phyloP scores from a whole-genome alignment of 2,888 invertebrate genomes.

The Daptonema setosum region DNA sequence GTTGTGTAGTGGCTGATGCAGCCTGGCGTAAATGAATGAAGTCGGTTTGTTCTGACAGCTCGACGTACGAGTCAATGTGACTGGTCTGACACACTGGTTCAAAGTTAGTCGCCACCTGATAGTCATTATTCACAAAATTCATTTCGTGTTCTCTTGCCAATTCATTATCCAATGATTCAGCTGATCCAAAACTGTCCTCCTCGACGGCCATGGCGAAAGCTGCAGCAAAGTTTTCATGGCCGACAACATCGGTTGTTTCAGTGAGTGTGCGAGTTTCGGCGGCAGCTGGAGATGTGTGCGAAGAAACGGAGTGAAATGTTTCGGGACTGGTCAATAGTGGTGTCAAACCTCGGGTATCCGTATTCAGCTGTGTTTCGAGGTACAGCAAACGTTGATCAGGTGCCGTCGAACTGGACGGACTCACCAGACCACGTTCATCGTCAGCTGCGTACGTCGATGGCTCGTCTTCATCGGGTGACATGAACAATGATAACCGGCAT shows the following conservation, averaged over 20 bases:
- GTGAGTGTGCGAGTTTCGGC: neutral
- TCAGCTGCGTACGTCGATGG: neutral
- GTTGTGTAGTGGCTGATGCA: too few relatives aligned
- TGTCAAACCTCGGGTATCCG: neutral
- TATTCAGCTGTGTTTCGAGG: neutral
- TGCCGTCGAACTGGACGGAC: neutral
- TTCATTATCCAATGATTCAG: neutral
- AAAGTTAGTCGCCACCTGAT: too few relatives aligned
- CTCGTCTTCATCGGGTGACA: neutral
- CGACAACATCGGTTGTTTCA: neutral
- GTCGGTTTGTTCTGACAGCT: too few relatives aligned
- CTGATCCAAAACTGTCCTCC: neutral
- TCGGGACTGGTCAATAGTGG: neutral
- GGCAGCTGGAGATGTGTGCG: too few relatives aligned
- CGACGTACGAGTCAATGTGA: too few relatives aligned
- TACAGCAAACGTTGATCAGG: neutral
- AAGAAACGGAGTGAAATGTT: too few relatives aligned
- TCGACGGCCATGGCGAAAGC: neutral
- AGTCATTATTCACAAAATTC: too few relatives aligned
- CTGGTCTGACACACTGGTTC: too few relatives aligned
- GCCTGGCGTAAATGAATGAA: too few relatives aligned
- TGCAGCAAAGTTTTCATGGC: neutral
- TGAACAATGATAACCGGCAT: neutral
- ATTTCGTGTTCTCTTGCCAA: too few relatives aligned
- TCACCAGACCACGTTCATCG: neutral